Evolutionary conservation across 2,888 invertebrate species (phyloP).

Genomic region (Sminthurinus aureus): DNA sequence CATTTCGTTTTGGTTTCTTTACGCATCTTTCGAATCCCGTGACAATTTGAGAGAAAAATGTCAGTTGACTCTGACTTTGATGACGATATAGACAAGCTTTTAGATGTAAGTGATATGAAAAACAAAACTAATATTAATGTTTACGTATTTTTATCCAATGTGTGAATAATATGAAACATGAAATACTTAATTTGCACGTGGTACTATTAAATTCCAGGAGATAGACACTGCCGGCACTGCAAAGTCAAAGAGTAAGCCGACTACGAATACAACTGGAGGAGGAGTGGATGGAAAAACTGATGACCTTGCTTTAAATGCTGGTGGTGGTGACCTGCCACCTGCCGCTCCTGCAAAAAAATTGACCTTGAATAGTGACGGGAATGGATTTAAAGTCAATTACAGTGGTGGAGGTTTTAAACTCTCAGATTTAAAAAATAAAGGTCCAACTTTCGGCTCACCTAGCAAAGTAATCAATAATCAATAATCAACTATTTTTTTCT

Average conservation of each 20-base stretch:
- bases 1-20: no score
- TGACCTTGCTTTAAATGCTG: background rate
- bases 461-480: background rate
- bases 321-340: background rate
- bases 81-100: conserved; percentile 53
- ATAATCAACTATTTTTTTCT: background rate
- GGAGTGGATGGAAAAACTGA: background rate
- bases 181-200: background rate
- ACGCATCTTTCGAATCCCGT: background rate
- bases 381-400: conserved; percentile 34
- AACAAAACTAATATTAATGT: background rate
- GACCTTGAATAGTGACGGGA: conserved; percentile 38
- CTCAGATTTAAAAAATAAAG: conserved; percentile 40
- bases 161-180: no score
- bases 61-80: conserved; percentile 48
- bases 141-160: background rate
- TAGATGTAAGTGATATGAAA: conserved; percentile 44
- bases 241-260: conserved; percentile 13
- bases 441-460: background rate
- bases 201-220: conserved; percentile 42
- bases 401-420: conserved; percentile 38
- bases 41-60: conserved; percentile 22
- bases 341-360: conserved; percentile 28
- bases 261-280: background rate
- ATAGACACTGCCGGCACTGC: conserved; percentile 44